Evolutionary conservation across 2,888 invertebrate genomes (phyloP).

Genomic region (Hipparchia semele): DNA sequence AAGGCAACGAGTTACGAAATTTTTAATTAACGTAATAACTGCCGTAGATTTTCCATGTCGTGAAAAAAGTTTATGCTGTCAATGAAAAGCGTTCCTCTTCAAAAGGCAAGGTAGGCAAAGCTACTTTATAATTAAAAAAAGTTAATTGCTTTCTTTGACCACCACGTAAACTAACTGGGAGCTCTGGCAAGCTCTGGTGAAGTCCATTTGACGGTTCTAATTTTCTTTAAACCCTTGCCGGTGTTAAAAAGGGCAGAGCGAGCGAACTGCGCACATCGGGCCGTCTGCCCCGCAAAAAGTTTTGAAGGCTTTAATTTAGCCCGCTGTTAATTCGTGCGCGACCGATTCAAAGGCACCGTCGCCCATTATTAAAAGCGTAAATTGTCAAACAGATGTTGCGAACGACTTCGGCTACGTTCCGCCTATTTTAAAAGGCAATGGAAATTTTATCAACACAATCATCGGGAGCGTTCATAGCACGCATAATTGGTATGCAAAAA

Average conservation of each 20-base stretch:
- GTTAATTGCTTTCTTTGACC: slow-evolving; percentile 38
- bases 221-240: slow-evolving; percentile 56
- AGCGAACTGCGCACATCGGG: slow-evolving; percentile 53
- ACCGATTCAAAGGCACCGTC: slow-evolving; percentile 76
- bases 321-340: slow-evolving; percentile 76
- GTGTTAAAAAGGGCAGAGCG: slow-evolving; percentile 54
- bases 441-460: slow-evolving; percentile 45
- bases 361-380: slow-evolving; percentile 82
- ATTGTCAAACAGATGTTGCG: slow-evolving; percentile 79
- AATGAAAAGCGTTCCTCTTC: slow-evolving; percentile 22
- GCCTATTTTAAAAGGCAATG: slow-evolving; percentile 71
- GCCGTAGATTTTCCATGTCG: slow-evolving; percentile 19
- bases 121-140: slow-evolving; percentile 33
- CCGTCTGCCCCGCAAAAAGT: slow-evolving; percentile 66
- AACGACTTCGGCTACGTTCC: slow-evolving; percentile 69
- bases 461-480: slow-evolving; percentile 13
- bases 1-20: slow-evolving; percentile 16
- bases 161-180: slow-evolving; percentile 31
- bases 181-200: slow-evolving; percentile 39
- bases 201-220: slow-evolving; percentile 58
- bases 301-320: slow-evolving; percentile 78
- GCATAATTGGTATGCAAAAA: slow-evolving; percentile 11
- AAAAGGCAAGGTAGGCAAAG: slow-evolving; percentile 26
- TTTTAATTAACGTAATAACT: slow-evolving; percentile 26
- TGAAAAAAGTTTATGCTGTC: slow-evolving; percentile 21